A percentile compares a stretch with the other conserved stretches of the same genome.
Evolutionary conservation across 2,113 vertebrate genomes (phyloP).

Genomic region (Danionella cerebrum): DNA sequence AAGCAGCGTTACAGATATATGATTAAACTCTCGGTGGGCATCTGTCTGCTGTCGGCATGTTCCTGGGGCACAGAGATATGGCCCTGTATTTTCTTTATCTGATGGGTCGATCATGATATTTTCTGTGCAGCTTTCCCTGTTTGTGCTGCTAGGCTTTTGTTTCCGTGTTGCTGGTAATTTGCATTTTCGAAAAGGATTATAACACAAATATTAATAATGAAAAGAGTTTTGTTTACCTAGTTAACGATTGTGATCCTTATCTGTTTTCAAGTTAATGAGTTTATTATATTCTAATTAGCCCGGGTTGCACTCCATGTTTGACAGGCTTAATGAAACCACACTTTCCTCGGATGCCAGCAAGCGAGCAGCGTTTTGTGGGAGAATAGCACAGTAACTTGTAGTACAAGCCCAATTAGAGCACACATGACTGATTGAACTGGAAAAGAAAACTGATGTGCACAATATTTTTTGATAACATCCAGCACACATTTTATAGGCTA

Average conservation of each 20-base stretch:
- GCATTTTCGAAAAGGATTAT: too few relatives aligned
- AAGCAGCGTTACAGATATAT: constrained; percentile 1
- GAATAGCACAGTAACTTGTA: background rate
- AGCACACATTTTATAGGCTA: background rate
- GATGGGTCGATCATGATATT: background rate
- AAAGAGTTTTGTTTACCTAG: background rate
- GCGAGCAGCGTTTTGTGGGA: background rate
- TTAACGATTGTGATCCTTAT: background rate
- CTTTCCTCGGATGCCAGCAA: background rate
- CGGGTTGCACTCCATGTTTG: background rate
- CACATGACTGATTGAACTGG: background rate
- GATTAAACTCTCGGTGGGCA: constrained; percentile 3
- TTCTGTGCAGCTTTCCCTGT: background rate
- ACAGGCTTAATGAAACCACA: background rate
- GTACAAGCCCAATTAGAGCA: constrained; percentile 1
- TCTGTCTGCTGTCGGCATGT: background rate
- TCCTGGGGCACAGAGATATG: constrained; percentile 11
- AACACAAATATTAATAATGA: background rate
- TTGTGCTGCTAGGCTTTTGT: background rate
- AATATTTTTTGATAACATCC: background rate
- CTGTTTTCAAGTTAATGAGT: background rate
- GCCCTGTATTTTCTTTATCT: constrained; percentile 9
- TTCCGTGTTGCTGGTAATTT: background rate
- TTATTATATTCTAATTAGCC: background rate
- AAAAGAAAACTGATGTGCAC: background rate